Conservation (phyloP, 2,113 vertebrate species). For the Corynorhinus townsendii region DNA sequence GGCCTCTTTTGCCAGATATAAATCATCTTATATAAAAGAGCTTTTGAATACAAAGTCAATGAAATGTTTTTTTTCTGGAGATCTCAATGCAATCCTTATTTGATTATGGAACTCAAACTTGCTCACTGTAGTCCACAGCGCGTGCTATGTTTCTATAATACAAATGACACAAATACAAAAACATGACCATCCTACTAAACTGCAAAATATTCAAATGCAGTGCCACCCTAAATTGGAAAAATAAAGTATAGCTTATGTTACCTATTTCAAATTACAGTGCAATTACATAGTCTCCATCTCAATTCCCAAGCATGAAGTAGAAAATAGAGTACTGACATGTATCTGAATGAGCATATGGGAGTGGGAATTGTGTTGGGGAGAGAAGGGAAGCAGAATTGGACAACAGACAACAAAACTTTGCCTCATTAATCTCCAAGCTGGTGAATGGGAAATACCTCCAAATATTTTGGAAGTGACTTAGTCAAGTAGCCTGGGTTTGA, state of each 20-base stretch:
- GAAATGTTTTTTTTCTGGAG: not conserved
- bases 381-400: not conserved
- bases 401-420: not conserved
- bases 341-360: not conserved
- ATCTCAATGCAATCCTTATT: slow-evolving; percentile 35
- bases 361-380: not conserved
- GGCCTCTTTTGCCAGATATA: slow-evolving; percentile 27
- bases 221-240: not conserved
- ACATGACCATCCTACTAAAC: not conserved
- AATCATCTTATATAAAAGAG: slow-evolving; percentile 53
- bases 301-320: not conserved
- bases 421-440: not conserved
- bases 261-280: not conserved
- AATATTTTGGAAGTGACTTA: not conserved
- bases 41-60: slow-evolving; percentile 28
- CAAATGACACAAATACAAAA: not conserved
- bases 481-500: not conserved
- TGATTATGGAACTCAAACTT: slow-evolving; percentile 40
- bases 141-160: not conserved
- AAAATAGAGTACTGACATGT: not conserved
- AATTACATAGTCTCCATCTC: not conserved
- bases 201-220: not conserved
- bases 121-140: not conserved
- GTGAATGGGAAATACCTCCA: not conserved
- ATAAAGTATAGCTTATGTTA: not conserved